A percentile compares a stretch with the other conserved stretches of the same genome.
These are phyloP conservation scores for Sander vitreus DNA, from an alignment of 2,113 vertebrate genomes.

Conservation along the genomic window DNA sequence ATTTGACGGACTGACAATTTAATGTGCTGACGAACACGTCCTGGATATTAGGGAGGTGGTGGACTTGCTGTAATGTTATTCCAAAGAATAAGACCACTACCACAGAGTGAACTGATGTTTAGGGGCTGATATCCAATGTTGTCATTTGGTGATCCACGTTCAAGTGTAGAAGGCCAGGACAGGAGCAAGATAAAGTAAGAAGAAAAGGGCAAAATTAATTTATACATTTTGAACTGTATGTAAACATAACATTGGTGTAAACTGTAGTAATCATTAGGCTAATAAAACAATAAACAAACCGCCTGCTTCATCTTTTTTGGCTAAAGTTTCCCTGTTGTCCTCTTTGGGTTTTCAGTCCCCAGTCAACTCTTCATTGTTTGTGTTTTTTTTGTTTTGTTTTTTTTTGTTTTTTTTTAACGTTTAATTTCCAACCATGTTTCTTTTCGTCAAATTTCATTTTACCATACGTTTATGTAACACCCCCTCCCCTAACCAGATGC, in stretches of 20 bases:
- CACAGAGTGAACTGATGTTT: conserved; percentile 12
- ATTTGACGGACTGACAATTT: conserved; percentile 19
- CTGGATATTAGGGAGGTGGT: conserved; percentile 23
- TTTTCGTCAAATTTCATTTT: conserved; percentile 77
- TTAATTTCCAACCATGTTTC: conserved; percentile 9
- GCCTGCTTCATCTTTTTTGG: conserved; percentile 87
- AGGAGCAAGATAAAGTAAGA: conserved; percentile 7
- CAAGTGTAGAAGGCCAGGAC: conserved; percentile 18
- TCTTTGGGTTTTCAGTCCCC: conserved; percentile 69
- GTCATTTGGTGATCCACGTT: conserved; percentile 34
- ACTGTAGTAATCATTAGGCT: conserved; percentile 91
- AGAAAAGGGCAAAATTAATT: conserved; percentile 74
- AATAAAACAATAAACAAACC: conserved; percentile 88
- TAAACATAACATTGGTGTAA: conserved; percentile 94
- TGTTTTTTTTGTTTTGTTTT: background rate
- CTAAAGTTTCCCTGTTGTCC: conserved; percentile 32
- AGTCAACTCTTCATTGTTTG: conserved; percentile 28
- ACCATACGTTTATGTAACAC: conserved; percentile 92
- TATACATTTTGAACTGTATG: conserved; percentile 85
- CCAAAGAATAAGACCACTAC: conserved; percentile 30
- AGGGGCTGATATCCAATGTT: conserved; percentile 35
- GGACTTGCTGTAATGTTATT: conserved; percentile 34
- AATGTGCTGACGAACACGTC: conserved; percentile 20
- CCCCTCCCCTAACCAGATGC: conserved; percentile 88
- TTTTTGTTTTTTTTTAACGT: background rate